Percentiles rank a stretch among this genome's conserved stretches.
phyloP scores from a whole-genome alignment of 2,113 vertebrate species.

The Xiphorhynchus elegans region DNA sequence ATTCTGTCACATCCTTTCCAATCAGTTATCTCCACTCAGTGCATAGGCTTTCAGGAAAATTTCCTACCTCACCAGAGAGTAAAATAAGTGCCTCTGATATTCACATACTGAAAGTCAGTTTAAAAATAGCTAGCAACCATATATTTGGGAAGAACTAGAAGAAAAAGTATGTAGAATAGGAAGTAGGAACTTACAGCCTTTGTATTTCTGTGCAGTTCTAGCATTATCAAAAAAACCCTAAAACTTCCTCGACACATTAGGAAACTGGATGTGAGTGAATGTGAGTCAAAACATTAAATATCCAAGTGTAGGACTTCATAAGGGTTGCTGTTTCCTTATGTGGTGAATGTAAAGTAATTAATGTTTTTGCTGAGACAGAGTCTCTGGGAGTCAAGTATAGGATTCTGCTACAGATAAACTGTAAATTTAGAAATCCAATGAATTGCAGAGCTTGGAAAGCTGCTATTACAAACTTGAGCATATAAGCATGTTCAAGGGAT shows the following conservation, averaged over 20 bases:
- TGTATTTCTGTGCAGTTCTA: neutral
- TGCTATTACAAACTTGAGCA: neutral
- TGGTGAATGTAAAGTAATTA: neutral
- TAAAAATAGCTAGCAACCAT: neutral
- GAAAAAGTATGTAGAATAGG: neutral
- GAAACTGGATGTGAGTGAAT: neutral
- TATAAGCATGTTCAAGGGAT: neutral
- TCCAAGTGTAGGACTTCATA: neutral
- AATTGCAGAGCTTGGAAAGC: neutral
- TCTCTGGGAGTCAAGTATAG: neutral
- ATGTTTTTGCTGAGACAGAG: neutral
- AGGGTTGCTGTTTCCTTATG: neutral
- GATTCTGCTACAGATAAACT: neutral
- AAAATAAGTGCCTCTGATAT: neutral
- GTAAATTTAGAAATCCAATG: neutral
- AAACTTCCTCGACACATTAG: neutral
- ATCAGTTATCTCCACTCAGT: neutral
- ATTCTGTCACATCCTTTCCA: neutral
- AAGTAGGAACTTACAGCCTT: neutral
- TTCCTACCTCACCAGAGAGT: neutral
- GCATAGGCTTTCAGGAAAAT: neutral
- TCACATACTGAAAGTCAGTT: neutral
- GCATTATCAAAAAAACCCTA: neutral
- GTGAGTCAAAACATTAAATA: neutral
- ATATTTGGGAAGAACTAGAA: neutral